phyloP scores from a whole-genome alignment of 2,797 vertebrate genomes.

The Lacerta bilineata region DNA sequence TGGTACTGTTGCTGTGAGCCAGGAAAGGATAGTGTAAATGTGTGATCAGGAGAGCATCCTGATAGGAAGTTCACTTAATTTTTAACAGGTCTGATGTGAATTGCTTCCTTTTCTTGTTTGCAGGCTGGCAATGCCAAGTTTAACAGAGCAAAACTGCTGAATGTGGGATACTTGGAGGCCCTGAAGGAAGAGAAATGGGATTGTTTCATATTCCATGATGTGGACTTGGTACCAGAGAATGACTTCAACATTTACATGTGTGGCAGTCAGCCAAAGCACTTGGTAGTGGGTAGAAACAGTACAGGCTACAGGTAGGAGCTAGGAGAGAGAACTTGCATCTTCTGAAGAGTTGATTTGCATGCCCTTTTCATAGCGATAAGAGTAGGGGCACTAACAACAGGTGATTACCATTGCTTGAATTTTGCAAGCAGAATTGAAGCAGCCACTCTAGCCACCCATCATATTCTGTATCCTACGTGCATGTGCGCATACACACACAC shows the following conservation, averaged over 20 bases:
- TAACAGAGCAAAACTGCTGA: conserved; percentile 96
- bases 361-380: neutral
- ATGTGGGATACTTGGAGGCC: conserved; percentile 94
- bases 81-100: conserved; percentile 18
- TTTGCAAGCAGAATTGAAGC: neutral
- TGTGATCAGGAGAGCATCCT: accelerated
- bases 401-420: neutral
- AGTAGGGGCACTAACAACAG: neutral
- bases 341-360: neutral
- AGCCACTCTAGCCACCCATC: neutral
- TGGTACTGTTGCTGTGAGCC: neutral
- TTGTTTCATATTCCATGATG: conserved; percentile 97
- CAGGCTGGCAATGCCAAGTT: conserved; percentile 91
- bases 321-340: neutral
- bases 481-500: no score
- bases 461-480: neutral
- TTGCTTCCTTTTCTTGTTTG: conserved; percentile 44
- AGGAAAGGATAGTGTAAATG: accelerated
- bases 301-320: conserved; percentile 93
- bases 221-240: conserved; percentile 96
- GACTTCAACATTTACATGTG: conserved; percentile 93
- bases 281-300: conserved; percentile 95
- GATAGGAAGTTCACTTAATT: neutral
- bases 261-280: conserved; percentile 91
- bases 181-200: conserved; percentile 93